These are phyloP conservation scores for Homalodisca vitripennis DNA, from an alignment of 1,140 invertebrate genomes.

Conservation along the genomic window DNA sequence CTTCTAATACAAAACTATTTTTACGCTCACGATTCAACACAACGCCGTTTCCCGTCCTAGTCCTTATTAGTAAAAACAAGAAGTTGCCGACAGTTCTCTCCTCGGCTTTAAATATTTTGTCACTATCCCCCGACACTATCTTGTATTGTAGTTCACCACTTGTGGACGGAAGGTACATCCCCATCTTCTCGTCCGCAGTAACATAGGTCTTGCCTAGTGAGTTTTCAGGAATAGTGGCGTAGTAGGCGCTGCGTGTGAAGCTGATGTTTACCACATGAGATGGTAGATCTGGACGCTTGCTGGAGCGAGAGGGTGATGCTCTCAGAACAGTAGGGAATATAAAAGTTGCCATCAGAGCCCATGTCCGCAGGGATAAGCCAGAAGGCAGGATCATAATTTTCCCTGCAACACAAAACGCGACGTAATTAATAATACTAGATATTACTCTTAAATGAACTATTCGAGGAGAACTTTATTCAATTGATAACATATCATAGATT, in stretches of 20 bases:
- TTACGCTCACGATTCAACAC: constrained; percentile 89
- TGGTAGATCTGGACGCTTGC: not conserved
- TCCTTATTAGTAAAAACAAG: constrained; percentile 85
- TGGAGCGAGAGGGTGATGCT: not conserved
- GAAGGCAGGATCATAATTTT: not conserved
- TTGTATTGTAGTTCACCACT: constrained; percentile 69
- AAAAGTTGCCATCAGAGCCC: not conserved
- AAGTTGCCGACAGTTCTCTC: constrained; percentile 85
- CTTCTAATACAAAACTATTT: constrained; percentile 76
- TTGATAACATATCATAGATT: not conserved
- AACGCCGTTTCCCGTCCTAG: constrained; percentile 75
- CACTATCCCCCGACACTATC: constrained; percentile 78
- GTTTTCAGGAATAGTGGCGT: constrained; percentile 89
- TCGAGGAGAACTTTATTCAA: too few relatives aligned
- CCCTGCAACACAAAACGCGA: not conserved
- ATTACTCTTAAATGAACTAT: not conserved
- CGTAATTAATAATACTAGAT: not conserved
- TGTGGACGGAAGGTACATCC: constrained; percentile 57
- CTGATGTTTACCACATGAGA: constrained; percentile 46
- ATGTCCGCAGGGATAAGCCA: not conserved
- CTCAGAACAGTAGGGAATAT: not conserved
- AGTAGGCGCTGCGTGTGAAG: constrained; percentile 76
- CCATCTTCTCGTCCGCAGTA: constrained; percentile 63
- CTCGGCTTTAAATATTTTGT: constrained; percentile 91
- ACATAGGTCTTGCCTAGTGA: constrained; percentile 82